A percentile compares a stretch with the other conserved stretches of the same genome.
These are phyloP conservation scores for Apotomis capreana DNA, from an alignment of 2,888 invertebrate species.

Conservation along the genomic window DNA sequence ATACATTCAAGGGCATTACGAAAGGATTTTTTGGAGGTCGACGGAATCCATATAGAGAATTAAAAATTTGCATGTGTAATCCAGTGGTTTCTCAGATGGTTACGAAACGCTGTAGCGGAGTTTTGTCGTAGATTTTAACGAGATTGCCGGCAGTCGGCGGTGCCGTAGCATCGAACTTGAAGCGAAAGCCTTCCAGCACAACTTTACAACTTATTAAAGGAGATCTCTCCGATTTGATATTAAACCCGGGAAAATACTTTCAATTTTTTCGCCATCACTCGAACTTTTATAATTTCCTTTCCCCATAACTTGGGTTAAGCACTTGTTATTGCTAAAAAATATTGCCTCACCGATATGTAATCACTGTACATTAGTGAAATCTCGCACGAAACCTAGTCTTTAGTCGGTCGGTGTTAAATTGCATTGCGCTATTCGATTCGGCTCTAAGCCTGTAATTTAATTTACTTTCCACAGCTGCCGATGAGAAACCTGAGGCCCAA, in stretches of 20 bases:
- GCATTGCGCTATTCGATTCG: slow-evolving; percentile 3
- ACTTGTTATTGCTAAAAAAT: slow-evolving; percentile 1
- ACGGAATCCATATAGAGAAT: slow-evolving; percentile 1
- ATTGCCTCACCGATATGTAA: neutral
- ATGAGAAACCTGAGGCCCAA: slow-evolving; percentile 5
- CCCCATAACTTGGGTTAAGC: slow-evolving; percentile 28
- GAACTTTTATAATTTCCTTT: slow-evolving; percentile 53
- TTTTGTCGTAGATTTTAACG: slow-evolving; percentile 78
- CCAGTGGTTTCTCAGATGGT: slow-evolving; percentile 65
- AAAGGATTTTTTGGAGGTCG: slow-evolving; percentile 3
- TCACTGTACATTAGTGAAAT: neutral
- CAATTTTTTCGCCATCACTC: slow-evolving; percentile 55
- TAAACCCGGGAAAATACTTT: slow-evolving; percentile 64
- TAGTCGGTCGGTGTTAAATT: slow-evolving; percentile 5
- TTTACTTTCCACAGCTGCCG: neutral
- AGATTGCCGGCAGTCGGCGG: slow-evolving; percentile 74
- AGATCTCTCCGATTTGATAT: slow-evolving; percentile 71
- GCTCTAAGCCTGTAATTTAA: slow-evolving; percentile 4
- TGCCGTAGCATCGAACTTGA: slow-evolving; percentile 67
- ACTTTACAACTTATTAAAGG: slow-evolving; percentile 79
- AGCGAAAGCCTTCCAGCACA: slow-evolving; percentile 69
- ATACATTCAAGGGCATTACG: neutral
- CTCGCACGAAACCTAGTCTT: neutral
- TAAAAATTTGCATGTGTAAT: neutral
- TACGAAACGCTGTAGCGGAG: slow-evolving; percentile 64